Percentiles rank a stretch among this genome's conserved stretches.
phyloP scores from a whole-genome alignment of 2,797 vertebrate species.

The Pangasius mekongensis region DNA sequence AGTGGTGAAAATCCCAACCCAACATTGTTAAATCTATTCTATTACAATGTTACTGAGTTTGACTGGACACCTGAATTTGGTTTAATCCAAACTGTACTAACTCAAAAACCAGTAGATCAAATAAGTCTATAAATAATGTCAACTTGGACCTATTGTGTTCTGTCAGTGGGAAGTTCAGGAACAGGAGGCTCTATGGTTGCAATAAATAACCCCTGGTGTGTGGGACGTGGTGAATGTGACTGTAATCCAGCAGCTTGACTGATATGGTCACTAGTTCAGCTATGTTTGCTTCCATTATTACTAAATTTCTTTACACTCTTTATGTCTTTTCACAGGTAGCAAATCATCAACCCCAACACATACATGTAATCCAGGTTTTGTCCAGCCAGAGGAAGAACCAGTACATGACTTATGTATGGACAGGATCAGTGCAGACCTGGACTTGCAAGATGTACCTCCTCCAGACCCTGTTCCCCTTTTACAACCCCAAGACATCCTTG shows the following conservation, averaged over 20 bases:
- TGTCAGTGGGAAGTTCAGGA: not conserved
- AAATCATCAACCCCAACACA: conserved; percentile 43
- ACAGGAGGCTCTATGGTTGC: not conserved
- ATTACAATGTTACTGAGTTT: not conserved
- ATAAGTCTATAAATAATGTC: not conserved
- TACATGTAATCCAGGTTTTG: conserved; percentile 5
- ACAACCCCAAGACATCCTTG: conserved; percentile 40
- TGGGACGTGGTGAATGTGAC: not conserved
- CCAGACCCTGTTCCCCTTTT: conserved; percentile 44
- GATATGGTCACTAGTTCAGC: not conserved
- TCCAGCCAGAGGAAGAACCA: conserved; percentile 18
- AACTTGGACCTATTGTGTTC: not conserved
- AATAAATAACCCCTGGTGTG: not conserved
- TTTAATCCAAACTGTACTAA: not conserved
- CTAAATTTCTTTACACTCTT: not conserved
- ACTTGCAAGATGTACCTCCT: conserved; percentile 30
- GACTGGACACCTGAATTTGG: not conserved
- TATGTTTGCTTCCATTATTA: not conserved
- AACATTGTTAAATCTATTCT: not conserved
- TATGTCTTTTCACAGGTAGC: conserved; percentile 63
- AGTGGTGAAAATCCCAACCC: not conserved
- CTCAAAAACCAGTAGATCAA: not conserved
- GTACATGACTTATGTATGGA: conserved; percentile 61
- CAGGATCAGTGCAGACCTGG: conserved; percentile 46
- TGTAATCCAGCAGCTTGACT: conserved; percentile 6